Percentiles rank a stretch among this genome's conserved stretches.
phyloP scores from a whole-genome alignment of 2,113 vertebrate species.

The Benitochromis conjunctus region DNA sequence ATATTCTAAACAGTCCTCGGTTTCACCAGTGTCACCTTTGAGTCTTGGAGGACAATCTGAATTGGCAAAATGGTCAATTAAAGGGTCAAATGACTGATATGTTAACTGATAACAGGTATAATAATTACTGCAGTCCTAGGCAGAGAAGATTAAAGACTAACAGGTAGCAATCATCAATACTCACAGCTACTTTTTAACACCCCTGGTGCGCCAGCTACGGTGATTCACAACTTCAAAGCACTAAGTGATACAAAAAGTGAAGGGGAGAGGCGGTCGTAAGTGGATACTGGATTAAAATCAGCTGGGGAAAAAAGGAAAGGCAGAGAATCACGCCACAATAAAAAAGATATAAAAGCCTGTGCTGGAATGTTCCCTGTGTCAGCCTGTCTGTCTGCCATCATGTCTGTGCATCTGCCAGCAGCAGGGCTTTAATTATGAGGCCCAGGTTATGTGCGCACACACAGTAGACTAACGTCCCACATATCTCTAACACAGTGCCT shows the following conservation, averaged over 20 bases:
- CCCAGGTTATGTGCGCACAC: slow-evolving; percentile 54
- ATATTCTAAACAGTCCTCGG: neutral
- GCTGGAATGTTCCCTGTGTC: slow-evolving; percentile 57
- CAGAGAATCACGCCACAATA: slow-evolving; percentile 10
- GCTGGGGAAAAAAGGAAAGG: slow-evolving; percentile 6
- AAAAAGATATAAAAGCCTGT: slow-evolving; percentile 39
- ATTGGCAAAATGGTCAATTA: neutral
- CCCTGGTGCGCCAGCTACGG: slow-evolving; percentile 3
- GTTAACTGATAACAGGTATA: neutral
- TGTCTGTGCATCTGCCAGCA: slow-evolving; percentile 65
- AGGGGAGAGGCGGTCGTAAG: neutral
- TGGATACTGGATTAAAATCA: slow-evolving; percentile 34
- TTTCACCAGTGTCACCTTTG: neutral
- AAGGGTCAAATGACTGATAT: neutral
- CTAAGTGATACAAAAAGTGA: neutral
- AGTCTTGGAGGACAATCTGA: neutral
- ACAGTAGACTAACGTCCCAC: slow-evolving; percentile 42
- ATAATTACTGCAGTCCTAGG: neutral
- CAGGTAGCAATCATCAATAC: neutral
- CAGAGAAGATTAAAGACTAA: neutral
- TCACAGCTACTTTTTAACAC: slow-evolving; percentile 33
- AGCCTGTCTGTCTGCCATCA: slow-evolving; percentile 52
- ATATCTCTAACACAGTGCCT: slow-evolving; percentile 61
- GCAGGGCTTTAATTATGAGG: slow-evolving; percentile 71
- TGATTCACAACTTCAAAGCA: slow-evolving; percentile 52